Base-by-base conservation (phyloP, 2,888 invertebrate genomes). In the Kryphioiulus occultus region DNA sequence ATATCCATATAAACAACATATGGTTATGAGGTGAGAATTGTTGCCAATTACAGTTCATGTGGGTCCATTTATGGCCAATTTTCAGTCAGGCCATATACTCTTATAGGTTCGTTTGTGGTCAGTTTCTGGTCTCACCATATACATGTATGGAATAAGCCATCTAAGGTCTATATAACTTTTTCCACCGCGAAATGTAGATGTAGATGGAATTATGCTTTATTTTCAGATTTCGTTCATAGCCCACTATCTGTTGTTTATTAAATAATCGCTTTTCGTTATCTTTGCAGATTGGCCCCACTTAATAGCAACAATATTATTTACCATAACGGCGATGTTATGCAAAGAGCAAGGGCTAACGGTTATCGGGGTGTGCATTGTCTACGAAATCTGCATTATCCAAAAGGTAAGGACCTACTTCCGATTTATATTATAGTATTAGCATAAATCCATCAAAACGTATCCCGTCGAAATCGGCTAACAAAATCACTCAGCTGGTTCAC, bases 281-380 rank as follows among this genome's bases (percentile, higher is more conserved):
- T 85, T 85, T 85, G 22, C 85, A 85, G 85, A 85, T 85, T 85
- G 85, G 85, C 85, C 85, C 22, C 85, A 85, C 85, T 85, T 85
- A 85, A 42, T 85, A 19, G 85, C 85, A 26, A 85, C 85, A 35
- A 44, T 85, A 42, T 10, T 39, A 85, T 85, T 85, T 17, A 85
- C 85, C n/a, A 85, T 85, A 39, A 85, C 96, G 88, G 98, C 98
- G 68, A 98, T 98, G 97, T 93, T 99, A 90, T 98, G 98, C 93
- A 99, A 99, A 92, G 98, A 99, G 92, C 98, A 98, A 92, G 98
- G 98, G 90, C 98, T 99, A 91, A 99, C 98, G 0, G 96, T 98
- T 88, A 96, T 98, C 19, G 98, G 96, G 32, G 95, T 99, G 86
- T 98, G 98, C 93, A 96, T 96, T 89, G 95, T 97, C n/a, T 98